Base-by-base conservation (phyloP, 2,797 vertebrate species). In the Sphaeramia orbicularis region DNA sequence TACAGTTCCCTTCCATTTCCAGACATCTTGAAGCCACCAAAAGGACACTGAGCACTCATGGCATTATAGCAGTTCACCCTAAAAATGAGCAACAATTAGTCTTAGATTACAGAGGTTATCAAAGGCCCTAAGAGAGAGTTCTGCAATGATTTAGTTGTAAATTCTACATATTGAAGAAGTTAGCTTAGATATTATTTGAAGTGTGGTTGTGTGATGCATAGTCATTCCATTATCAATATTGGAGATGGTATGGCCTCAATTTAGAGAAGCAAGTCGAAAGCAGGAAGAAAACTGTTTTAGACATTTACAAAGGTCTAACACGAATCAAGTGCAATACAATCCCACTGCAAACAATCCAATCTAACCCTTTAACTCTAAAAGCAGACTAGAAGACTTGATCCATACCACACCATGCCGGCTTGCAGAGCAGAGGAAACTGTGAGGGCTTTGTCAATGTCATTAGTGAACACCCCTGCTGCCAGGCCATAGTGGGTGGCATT, bases 11-110 rank as follows among this genome's bases (percentile, higher is more conserved):
- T 88, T 32, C 96, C 96, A 75, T 96, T 97, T 81, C 96, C 96
- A 70, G 96, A 97, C 96, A 97, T 97, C 84, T 97, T 97, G 90
- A 95, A 97, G 64, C 96, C 96, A 60, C 96, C 96, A 70, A 97
- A 97, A 6, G 96, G 94, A 74, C 89, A 90, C 32, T 96, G 96
- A 58, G 92, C 67, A 64, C 93, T 94, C 61, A 95, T 0, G 15
- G 94, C 87, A 47, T 91, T 92, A 8, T 96, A 97, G 80, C 96
- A 97, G 71, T 97, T 97, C 69, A 97, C 93, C 96, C 96, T 97
- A 14, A 4, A 71, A 74, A n/a, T 21, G 42, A 15, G 5, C 0
- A 47, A 12, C 1, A 65, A 65, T 32, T 12, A 56, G 2, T 19
- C 42, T 57, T 0, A 27, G 0, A 40, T 35, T 35, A 11, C 0